Conservation (phyloP, 2,113 vertebrate species). For the Eurystomus gularis region DNA sequence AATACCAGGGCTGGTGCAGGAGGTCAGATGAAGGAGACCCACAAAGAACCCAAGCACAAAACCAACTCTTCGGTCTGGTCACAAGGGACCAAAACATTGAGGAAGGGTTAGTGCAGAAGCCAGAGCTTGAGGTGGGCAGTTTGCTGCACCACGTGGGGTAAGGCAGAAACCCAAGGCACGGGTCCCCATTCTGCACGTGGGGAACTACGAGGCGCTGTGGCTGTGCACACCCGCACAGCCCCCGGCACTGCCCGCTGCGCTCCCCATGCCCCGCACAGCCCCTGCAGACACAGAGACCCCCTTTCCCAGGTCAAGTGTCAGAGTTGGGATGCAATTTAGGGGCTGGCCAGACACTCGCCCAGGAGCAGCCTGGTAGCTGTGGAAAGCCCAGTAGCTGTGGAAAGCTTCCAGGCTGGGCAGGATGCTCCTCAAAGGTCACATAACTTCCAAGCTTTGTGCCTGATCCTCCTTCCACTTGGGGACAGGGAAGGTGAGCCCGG, state of each 20-base stretch:
- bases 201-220: background rate
- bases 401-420: background rate
- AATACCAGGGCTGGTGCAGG: background rate
- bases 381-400: background rate
- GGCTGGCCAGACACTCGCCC: background rate
- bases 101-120: background rate
- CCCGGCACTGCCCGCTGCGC: background rate
- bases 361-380: background rate
- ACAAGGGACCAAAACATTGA: background rate
- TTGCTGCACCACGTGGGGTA: accelerated
- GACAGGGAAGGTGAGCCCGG: background rate
- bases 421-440: accelerated
- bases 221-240: accelerated
- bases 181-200: accelerated
- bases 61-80: accelerated
- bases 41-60: background rate
- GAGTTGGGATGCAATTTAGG: background rate
- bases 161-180: background rate
- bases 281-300: background rate
- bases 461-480: accelerated
- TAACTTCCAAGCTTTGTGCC: background rate
- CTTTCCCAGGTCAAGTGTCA: background rate
- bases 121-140: background rate
- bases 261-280: background rate
- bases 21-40: background rate